These are phyloP conservation scores for Tenthredo notha DNA, from an alignment of 2,888 invertebrate species.

Conservation along the genomic window DNA sequence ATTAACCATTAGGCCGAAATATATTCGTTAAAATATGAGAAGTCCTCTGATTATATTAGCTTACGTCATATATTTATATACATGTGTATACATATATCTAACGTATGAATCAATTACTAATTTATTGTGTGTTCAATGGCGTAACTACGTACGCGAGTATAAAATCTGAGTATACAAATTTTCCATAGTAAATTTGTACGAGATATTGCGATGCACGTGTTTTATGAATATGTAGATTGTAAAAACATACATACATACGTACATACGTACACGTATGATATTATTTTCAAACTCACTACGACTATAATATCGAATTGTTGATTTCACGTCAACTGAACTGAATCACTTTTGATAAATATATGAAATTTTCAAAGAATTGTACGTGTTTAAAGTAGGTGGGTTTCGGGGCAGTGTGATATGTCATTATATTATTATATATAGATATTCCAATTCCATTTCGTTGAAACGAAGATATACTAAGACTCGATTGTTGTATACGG, in stretches of 20 bases:
- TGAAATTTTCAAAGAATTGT: constrained; percentile 31
- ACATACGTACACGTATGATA: background rate
- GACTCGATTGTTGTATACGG: background rate
- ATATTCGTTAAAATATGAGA: constrained; percentile 5
- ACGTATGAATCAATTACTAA: constrained; percentile 40
- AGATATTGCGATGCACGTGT: background rate
- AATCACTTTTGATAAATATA: background rate
- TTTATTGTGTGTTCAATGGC: constrained; percentile 40
- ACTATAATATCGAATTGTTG: background rate
- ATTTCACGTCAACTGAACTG: constrained; percentile 6
- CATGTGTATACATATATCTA: background rate
- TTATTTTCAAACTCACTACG: background rate
- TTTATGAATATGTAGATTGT: background rate
- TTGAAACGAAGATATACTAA: background rate
- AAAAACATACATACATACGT: background rate
- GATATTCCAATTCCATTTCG: background rate
- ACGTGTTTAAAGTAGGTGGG: background rate
- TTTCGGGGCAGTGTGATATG: background rate
- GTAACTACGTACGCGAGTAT: constrained; percentile 8
- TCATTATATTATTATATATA: constrained; percentile 5
- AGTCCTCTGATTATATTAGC: constrained; percentile 33
- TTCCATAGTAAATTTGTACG: background rate
- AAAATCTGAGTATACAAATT: background rate
- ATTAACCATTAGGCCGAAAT: constrained; percentile 30
- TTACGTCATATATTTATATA: constrained; percentile 31